phyloP scores from a whole-genome alignment of 2,888 invertebrate genomes.

The Maniola hyperantus region DNA sequence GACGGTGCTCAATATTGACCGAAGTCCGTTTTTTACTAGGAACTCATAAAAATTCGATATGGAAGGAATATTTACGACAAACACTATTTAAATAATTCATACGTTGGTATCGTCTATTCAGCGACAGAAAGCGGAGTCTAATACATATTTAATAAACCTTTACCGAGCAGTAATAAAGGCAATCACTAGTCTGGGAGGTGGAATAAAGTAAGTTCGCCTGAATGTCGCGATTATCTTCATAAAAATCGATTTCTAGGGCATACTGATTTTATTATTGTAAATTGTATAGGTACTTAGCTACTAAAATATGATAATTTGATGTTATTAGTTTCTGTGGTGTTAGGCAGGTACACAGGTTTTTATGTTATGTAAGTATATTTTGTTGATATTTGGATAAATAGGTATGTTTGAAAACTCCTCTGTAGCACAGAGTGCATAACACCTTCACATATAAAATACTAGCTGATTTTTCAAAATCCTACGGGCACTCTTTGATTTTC shows the following conservation, averaged over 20 bases:
- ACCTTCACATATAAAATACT: no score
- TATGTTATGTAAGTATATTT: no score
- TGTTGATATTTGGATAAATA: no score
- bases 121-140: conserved; percentile 50
- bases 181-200: conserved; percentile 44
- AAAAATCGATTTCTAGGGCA: neutral
- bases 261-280: neutral
- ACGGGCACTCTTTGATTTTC: no score
- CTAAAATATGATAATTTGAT: neutral
- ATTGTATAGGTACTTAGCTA: neutral
- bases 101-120: conserved; percentile 50
- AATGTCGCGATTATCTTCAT: neutral
- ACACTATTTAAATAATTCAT: conserved; percentile 59
- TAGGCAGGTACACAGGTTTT: no score
- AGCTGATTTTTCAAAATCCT: no score
- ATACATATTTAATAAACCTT: conserved; percentile 64
- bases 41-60: conserved; percentile 41
- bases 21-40: neutral
- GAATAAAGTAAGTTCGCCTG: conserved; percentile 33
- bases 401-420: no score
- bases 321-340: no score
- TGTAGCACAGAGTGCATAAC: no score
- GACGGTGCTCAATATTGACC: neutral
- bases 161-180: conserved; percentile 54
- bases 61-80: conserved; percentile 50